Evolutionary conservation across 2,888 invertebrate species (phyloP).

Genomic region (Molanna angustata): DNA sequence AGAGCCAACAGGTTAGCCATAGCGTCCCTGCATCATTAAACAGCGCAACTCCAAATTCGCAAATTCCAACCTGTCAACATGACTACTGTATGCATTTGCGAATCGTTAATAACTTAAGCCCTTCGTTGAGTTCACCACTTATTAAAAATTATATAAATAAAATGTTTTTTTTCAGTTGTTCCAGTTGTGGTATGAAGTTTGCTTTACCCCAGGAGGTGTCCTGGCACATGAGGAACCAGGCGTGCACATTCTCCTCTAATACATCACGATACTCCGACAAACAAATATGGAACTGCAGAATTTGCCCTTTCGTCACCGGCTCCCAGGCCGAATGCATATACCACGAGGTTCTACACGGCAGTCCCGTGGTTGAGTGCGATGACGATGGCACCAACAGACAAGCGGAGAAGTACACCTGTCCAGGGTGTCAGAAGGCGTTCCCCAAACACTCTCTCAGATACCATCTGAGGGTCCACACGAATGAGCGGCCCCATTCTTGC

Average conservation of each 20-base stretch:
- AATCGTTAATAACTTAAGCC: no score
- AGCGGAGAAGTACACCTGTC: slow-evolving; percentile 62
- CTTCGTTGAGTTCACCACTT: no score
- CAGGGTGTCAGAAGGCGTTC: slow-evolving; percentile 64
- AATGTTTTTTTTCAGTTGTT: slow-evolving; percentile 55
- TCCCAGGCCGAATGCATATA: slow-evolving; percentile 70
- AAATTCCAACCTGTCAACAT: no score
- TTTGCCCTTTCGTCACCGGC: slow-evolving; percentile 60
- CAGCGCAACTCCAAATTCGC: no score
- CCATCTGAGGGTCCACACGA: slow-evolving; percentile 71
- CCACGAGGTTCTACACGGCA: slow-evolving; percentile 67
- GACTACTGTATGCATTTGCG: no score
- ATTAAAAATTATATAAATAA: slow-evolving; percentile 5
- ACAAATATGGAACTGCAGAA: slow-evolving; percentile 55
- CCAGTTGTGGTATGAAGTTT: slow-evolving; percentile 68
- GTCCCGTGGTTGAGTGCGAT: slow-evolving; percentile 41
- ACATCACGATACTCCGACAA: slow-evolving; percentile 18
- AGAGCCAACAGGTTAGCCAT: no score
- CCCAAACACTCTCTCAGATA: slow-evolving; percentile 64
- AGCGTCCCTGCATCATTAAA: no score
- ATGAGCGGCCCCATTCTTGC: slow-evolving; percentile 70
- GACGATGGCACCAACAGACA: slow-evolving; percentile 40
- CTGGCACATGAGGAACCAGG: slow-evolving; percentile 63
- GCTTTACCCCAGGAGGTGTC: slow-evolving; percentile 71
- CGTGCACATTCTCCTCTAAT: slow-evolving; percentile 48